Conservation (phyloP, 2,888 invertebrate species). For the Synanthedon formicaeformis region DNA sequence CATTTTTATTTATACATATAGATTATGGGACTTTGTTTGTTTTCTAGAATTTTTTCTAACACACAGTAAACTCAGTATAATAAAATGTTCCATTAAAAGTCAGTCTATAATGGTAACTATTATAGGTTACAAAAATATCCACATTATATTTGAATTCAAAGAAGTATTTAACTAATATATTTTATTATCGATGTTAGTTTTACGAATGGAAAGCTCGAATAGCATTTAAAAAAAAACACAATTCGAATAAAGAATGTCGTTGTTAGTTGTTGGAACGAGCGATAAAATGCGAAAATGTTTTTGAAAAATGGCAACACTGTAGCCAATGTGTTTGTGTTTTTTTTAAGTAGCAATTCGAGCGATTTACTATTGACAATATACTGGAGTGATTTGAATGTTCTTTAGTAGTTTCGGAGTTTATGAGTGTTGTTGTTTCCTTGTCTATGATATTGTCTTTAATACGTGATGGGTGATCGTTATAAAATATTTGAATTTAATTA, state of each 20-base stretch:
- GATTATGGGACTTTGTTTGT: too few relatives aligned
- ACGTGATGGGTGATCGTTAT: slow-evolving; percentile 29
- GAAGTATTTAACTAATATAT: neutral
- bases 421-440: slow-evolving; percentile 35
- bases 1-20: too few relatives aligned
- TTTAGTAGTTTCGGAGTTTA: slow-evolving; percentile 49
- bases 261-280: too few relatives aligned
- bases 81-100: too few relatives aligned
- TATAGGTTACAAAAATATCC: too few relatives aligned
- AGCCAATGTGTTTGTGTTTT: slow-evolving; percentile 5
- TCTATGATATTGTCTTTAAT: slow-evolving; percentile 19
- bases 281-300: too few relatives aligned
- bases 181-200: slow-evolving; percentile 28
- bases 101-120: too few relatives aligned
- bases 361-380: slow-evolving; percentile 48
- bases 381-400: slow-evolving; percentile 50
- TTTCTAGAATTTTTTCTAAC: too few relatives aligned
- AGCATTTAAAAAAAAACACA: slow-evolving; percentile 4
- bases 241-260: too few relatives aligned
- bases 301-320: neutral
- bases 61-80: too few relatives aligned
- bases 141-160: too few relatives aligned
- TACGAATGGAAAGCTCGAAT: slow-evolving; percentile 19
- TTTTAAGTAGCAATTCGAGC: slow-evolving; percentile 14
- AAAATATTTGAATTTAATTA: neutral